These are phyloP conservation scores for Oppia nitens DNA, from an alignment of 1,140 invertebrate genomes.

Conservation along the genomic window DNA sequence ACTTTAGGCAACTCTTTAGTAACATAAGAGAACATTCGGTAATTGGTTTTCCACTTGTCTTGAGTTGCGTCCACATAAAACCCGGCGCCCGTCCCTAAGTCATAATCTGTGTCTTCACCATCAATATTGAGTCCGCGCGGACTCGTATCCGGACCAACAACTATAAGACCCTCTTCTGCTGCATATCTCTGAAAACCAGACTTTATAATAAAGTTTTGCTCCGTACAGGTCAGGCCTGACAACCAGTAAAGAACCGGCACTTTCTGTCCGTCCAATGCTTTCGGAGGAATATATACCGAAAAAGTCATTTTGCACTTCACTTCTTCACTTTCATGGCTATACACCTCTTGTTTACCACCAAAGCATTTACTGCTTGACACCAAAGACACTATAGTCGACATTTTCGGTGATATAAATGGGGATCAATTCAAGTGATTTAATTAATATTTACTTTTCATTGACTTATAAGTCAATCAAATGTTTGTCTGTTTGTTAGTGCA, in stretches of 20 bases:
- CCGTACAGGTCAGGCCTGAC: constrained; percentile 84
- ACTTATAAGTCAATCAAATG: too few relatives aligned
- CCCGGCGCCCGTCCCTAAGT: constrained; percentile 86
- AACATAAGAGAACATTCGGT: constrained; percentile 93
- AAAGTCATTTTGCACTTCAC: constrained; percentile 84
- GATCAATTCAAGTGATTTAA: too few relatives aligned
- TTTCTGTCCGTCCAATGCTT: constrained; percentile 40
- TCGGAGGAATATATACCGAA: constrained; percentile 67
- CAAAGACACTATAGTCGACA: neutral
- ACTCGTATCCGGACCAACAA: constrained; percentile 89
- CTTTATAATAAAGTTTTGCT: constrained; percentile 92
- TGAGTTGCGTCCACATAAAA: constrained; percentile 87
- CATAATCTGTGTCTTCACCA: constrained; percentile 53
- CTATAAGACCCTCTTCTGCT: constrained; percentile 55
- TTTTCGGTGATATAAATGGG: too few relatives aligned
- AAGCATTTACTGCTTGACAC: constrained; percentile 43
- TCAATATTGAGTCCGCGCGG: constrained; percentile 69
- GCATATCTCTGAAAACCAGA: constrained; percentile 77
- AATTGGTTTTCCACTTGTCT: constrained; percentile 82
- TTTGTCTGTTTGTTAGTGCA: too few relatives aligned
- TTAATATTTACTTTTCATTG: too few relatives aligned
- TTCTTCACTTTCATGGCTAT: constrained; percentile 51
- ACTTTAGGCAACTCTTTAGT: constrained; percentile 45
- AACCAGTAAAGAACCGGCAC: constrained; percentile 77
- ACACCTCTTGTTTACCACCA: constrained; percentile 68